A percentile compares a stretch with the other conserved stretches of the same genome.
phyloP scores from a whole-genome alignment of 1,140 invertebrate species.

The Drosophila nannoptera region DNA sequence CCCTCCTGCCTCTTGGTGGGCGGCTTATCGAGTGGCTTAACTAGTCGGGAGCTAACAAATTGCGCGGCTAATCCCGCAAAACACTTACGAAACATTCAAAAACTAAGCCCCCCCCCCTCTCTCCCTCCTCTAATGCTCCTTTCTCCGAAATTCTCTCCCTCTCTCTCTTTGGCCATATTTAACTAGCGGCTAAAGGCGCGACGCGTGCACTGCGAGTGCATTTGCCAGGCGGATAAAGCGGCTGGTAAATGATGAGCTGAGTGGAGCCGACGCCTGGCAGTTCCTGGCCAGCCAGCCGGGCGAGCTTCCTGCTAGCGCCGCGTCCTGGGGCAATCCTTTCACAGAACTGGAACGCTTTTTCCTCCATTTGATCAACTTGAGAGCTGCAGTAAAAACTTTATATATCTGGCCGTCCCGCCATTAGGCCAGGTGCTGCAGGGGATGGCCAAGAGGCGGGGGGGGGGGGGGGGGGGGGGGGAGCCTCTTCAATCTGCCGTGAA shows the following conservation, averaged over 20 bases:
- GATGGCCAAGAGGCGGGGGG: neutral
- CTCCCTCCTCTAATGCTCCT: too few relatives aligned
- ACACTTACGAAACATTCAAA: constrained; percentile 19
- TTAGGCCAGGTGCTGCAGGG: constrained; percentile 58
- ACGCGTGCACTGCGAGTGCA: too few relatives aligned
- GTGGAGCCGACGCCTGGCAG: too few relatives aligned
- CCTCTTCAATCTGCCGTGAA: constrained; percentile 44
- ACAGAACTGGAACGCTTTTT: constrained; percentile 1
- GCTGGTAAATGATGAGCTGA: too few relatives aligned
- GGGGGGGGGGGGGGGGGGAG: constrained; percentile 3
- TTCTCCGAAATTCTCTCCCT: too few relatives aligned
- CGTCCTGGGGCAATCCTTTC: neutral
- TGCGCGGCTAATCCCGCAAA: constrained; percentile 26
- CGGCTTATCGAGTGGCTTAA: constrained; percentile 12
- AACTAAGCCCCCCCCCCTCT: constrained; percentile 11
- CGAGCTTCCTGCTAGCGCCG: too few relatives aligned
- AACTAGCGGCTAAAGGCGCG: too few relatives aligned
- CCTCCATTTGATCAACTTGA: constrained; percentile 19
- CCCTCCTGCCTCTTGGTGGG: neutral
- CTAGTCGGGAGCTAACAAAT: constrained; percentile 22
- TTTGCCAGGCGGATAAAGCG: too few relatives aligned
- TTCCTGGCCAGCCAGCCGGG: too few relatives aligned
- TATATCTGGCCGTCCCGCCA: neutral
- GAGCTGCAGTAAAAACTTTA: constrained; percentile 12
- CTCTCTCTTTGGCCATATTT: too few relatives aligned